These are phyloP conservation scores for Takifugu ocellatus DNA, from an alignment of 2,797 vertebrate species.

Conservation along the genomic window DNA sequence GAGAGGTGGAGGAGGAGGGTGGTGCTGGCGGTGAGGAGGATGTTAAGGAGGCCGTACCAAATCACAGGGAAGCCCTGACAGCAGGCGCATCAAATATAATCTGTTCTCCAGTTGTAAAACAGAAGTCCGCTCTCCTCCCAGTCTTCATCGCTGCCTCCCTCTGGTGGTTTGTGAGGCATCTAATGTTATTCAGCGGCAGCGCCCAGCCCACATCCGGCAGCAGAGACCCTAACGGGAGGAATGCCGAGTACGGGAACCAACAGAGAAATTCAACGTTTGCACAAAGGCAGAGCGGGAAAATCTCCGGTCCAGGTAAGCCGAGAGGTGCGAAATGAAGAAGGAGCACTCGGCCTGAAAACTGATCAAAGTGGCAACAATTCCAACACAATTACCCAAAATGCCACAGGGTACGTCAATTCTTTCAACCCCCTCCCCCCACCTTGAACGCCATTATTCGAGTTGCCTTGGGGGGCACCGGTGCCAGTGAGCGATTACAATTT, in stretches of 20 bases:
- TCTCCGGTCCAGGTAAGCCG: conserved; percentile 28
- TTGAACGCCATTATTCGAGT: conserved; percentile 67
- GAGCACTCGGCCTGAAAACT: conserved; percentile 34
- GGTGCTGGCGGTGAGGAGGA: conserved; percentile 11
- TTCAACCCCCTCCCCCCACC: conserved; percentile 49
- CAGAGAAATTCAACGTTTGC: conserved; percentile 3
- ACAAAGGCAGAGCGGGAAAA: conserved; percentile 10
- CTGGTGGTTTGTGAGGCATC: conserved; percentile 55
- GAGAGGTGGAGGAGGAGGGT: conserved; percentile 21
- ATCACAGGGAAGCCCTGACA: conserved; percentile 38
- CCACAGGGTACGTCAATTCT: conserved; percentile 69
- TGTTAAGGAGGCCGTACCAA: conserved; percentile 35
- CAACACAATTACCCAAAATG: conserved; percentile 72
- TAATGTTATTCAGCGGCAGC: conserved; percentile 14
- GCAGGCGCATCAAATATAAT: conserved; percentile 45
- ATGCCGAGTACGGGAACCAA: neutral
- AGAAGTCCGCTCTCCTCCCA: conserved; percentile 6
- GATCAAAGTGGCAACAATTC: conserved; percentile 63
- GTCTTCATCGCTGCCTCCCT: conserved; percentile 53
- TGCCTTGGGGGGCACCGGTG: conserved; percentile 93
- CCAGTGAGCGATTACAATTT: conserved; percentile 93
- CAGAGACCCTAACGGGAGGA: neutral
- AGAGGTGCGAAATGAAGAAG: conserved; percentile 30
- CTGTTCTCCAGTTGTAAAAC: conserved; percentile 50
- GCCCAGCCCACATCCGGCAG: conserved; percentile 16